These are phyloP conservation scores for Sialia sialis DNA, from an alignment of 2,113 vertebrate genomes.

Conservation along the genomic window DNA sequence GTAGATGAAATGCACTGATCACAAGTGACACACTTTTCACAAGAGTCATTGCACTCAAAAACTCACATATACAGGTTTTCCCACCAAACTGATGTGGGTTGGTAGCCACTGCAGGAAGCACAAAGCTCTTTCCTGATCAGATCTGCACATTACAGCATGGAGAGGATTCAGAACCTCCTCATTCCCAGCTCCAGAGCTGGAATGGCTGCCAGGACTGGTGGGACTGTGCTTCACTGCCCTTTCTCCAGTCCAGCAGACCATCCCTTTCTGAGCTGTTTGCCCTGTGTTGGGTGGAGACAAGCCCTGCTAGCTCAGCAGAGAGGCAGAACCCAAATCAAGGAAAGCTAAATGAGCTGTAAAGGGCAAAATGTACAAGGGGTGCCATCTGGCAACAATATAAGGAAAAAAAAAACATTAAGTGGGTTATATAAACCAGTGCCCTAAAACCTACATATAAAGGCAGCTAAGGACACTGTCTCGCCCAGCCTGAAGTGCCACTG, in stretches of 20 bases:
- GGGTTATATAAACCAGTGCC: conserved; percentile 22
- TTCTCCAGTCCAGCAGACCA: not conserved
- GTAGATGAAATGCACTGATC: not conserved
- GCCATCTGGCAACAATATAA: not conserved
- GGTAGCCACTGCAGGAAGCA: fast-evolving
- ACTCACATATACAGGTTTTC: fast-evolving
- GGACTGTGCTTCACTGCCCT: not conserved
- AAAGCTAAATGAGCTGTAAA: not conserved
- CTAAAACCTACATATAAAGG: not conserved
- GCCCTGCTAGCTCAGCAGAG: not conserved
- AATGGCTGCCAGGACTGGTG: not conserved
- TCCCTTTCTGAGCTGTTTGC: not conserved
- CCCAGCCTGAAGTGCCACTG: not conserved
- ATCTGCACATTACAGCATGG: fast-evolving
- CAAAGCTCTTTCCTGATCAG: not conserved
- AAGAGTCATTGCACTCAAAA: not conserved
- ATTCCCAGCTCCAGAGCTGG: not conserved
- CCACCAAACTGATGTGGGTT: fast-evolving
- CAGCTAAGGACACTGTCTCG: not conserved
- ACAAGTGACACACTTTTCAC: not conserved
- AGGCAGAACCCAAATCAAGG: fast-evolving
- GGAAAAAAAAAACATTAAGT: not conserved
- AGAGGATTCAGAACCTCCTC: not conserved
- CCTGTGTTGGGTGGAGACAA: not conserved
- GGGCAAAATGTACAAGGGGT: not conserved